phyloP scores from a whole-genome alignment of 2,797 vertebrate species.

The Sebastes kiyomatsui region DNA sequence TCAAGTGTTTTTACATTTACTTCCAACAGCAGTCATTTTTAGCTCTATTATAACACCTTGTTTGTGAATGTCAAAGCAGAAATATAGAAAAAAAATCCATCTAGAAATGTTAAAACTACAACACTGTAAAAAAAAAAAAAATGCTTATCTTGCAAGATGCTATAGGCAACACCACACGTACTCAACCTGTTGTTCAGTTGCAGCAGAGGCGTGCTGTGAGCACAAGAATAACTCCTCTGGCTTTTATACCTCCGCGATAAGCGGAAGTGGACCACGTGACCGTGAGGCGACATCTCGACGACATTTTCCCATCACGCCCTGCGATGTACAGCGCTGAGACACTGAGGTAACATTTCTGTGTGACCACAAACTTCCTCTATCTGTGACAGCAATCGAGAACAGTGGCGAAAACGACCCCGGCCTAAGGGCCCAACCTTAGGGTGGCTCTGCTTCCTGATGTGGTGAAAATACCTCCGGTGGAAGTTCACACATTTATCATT shows the following conservation, averaged over 20 bases:
- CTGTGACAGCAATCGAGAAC: constrained; percentile 45
- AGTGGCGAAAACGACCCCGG: constrained; percentile 54
- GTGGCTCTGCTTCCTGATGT: constrained; percentile 74
- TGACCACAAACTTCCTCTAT: constrained; percentile 81
- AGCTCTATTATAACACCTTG: background rate
- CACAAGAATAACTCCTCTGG: constrained; percentile 76
- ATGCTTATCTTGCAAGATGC: background rate
- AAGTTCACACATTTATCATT: background rate
- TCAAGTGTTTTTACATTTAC: background rate
- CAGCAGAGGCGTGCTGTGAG: constrained; percentile 20
- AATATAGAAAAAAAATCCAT: background rate
- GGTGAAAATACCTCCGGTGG: constrained; percentile 35
- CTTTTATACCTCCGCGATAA: constrained; percentile 79
- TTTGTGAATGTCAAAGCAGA: background rate
- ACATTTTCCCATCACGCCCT: constrained; percentile 76
- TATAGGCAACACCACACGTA: no score
- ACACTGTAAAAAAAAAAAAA: background rate
- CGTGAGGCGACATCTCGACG: constrained; percentile 35
- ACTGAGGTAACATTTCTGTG: constrained; percentile 56
- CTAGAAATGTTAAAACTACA: background rate
- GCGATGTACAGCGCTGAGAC: constrained; percentile 24
- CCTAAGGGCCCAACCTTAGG: constrained; percentile 35
- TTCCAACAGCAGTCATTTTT: background rate
- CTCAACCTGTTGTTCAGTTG: constrained; percentile 14
- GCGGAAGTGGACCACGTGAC: constrained; percentile 80